Percentiles rank a stretch among this genome's conserved stretches.
Conservation (phyloP, 2,113 vertebrate species). For the Elephantulus edwardii region DNA sequence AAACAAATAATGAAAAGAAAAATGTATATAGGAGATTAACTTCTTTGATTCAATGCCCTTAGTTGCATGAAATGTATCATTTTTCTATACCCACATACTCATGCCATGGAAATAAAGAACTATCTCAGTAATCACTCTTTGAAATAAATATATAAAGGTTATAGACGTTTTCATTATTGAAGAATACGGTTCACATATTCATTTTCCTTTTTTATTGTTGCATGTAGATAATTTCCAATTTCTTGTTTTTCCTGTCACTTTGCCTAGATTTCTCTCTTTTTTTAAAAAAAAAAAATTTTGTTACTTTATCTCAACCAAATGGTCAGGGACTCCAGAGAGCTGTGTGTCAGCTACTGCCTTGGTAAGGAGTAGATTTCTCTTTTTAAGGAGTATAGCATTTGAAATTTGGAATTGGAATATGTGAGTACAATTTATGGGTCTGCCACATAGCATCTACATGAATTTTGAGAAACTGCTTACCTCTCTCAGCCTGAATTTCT, state of each 20-base stretch:
- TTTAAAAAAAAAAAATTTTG: no score
- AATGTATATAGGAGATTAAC: background rate
- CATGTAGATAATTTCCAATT: background rate
- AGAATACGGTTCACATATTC: background rate
- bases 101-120: background rate
- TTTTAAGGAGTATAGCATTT: background rate
- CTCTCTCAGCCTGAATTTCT: background rate
- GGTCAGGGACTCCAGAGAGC: no score
- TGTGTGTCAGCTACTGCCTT: no score
- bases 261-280: background rate
- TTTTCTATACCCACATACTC: background rate
- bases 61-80: background rate
- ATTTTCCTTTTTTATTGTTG: background rate
- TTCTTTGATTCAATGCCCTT: no score
- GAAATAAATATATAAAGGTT: background rate
- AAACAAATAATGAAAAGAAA: background rate
- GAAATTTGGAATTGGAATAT: background rate
- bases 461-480: background rate
- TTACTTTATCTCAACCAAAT: no score
- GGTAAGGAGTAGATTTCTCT: no score
- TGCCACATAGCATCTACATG: background rate
- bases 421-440: background rate
- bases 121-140: background rate
- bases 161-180: background rate
- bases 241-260: constrained; percentile 5